Conservation (phyloP, 2,113 vertebrate species). For the Coturnix japonica region DNA sequence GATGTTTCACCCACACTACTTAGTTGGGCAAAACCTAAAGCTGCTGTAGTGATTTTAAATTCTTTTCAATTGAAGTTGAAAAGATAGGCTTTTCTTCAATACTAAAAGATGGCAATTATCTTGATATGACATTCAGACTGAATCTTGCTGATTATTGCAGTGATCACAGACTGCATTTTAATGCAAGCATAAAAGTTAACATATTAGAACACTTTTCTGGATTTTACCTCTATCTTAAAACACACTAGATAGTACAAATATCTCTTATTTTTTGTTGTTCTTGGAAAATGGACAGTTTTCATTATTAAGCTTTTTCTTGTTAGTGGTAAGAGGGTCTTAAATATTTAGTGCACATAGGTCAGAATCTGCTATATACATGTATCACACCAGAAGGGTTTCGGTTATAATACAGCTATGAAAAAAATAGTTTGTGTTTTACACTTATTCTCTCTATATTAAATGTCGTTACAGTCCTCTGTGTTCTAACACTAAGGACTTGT, state of each 20-base stretch:
- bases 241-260: neutral
- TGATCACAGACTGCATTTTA: constrained; percentile 52
- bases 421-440: neutral
- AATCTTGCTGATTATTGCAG: constrained; percentile 46
- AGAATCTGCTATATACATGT: neutral
- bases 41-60: constrained; percentile 59
- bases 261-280: neutral
- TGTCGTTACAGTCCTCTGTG: neutral
- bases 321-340: neutral
- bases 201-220: neutral
- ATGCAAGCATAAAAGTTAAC: constrained; percentile 10
- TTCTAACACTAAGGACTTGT: neutral
- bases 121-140: constrained; percentile 46
- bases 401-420: neutral
- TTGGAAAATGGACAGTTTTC: neutral
- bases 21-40: constrained; percentile 47
- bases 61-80: constrained; percentile 50
- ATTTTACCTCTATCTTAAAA: neutral
- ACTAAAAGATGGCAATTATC: constrained; percentile 49
- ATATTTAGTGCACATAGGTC: neutral
- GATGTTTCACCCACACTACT: constrained; percentile 32
- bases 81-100: constrained; percentile 44
- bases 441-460: neutral
- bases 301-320: neutral
- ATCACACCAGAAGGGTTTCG: neutral